Percentiles rank a stretch among this genome's conserved stretches.
These are phyloP conservation scores for Gisinianus flammeolus DNA, from an alignment of 2,888 invertebrate genomes.

Conservation along the genomic window DNA sequence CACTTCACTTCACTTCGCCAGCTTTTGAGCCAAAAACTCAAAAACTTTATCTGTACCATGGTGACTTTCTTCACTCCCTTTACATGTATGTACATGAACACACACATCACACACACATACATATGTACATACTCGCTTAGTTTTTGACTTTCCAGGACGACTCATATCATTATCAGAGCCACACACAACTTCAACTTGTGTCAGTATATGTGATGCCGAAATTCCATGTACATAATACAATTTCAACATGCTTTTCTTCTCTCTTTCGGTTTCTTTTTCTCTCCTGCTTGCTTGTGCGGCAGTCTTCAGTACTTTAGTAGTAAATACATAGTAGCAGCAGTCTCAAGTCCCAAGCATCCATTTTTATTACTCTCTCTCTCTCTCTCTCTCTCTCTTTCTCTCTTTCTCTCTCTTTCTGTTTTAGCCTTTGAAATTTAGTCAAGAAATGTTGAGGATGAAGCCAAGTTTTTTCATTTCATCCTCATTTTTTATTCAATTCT, in stretches of 20 bases:
- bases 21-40: slow-evolving; percentile 32
- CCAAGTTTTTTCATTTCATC: slow-evolving; percentile 34
- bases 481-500: slow-evolving; percentile 38
- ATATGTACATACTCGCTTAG: too few relatives aligned
- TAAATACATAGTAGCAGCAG: neutral
- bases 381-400: slow-evolving; percentile 14
- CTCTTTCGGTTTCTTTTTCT: neutral
- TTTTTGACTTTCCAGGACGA: neutral
- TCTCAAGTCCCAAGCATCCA: slow-evolving; percentile 5
- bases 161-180: neutral
- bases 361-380: slow-evolving; percentile 21
- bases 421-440: slow-evolving; percentile 19
- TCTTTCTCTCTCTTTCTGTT: slow-evolving; percentile 9
- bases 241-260: neutral
- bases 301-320: slow-evolving; percentile 5
- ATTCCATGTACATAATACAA: neutral
- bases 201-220: neutral
- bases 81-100: neutral
- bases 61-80: slow-evolving; percentile 38
- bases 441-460: slow-evolving; percentile 7
- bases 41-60: slow-evolving; percentile 29
- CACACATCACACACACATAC: neutral
- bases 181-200: neutral
- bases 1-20: slow-evolving; percentile 35
- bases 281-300: slow-evolving; percentile 3